phyloP scores from a whole-genome alignment of 2,888 invertebrate genomes.

The Cristatella mucedo region DNA sequence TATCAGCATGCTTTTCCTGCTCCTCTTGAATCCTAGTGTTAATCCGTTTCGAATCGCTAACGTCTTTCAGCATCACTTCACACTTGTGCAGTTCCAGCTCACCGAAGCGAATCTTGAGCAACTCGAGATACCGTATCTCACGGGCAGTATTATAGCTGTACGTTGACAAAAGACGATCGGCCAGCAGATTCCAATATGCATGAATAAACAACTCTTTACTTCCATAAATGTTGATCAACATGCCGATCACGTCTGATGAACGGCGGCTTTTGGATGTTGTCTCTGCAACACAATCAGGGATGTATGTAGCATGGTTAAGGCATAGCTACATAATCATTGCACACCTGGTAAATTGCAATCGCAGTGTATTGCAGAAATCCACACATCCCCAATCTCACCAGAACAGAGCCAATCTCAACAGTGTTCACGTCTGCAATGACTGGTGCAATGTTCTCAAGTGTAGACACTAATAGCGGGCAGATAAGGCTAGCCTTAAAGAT shows the following conservation, averaged over 20 bases:
- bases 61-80: constrained; percentile 96
- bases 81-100: constrained; percentile 89
- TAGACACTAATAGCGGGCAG: no score
- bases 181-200: constrained; percentile 82
- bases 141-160: constrained; percentile 59
- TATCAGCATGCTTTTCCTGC: constrained; percentile 13
- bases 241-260: constrained; percentile 81
- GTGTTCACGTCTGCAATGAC: no score
- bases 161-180: constrained; percentile 53
- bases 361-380: no score
- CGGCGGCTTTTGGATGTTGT: constrained; percentile 47
- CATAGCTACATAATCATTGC: no score
- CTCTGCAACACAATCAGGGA: constrained; percentile 31
- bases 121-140: constrained; percentile 56
- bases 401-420: no score
- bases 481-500: no score
- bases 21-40: constrained; percentile 47
- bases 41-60: constrained; percentile 82
- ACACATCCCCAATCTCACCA: no score
- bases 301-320: no score
- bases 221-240: constrained; percentile 94
- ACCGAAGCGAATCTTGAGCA: constrained; percentile 81
- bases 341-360: no score
- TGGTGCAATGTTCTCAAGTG: no score
- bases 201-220: constrained; percentile 95